These are phyloP conservation scores for Calliscelio sp. DNA, from an alignment of 2,888 invertebrate genomes.

Conservation along the genomic window DNA sequence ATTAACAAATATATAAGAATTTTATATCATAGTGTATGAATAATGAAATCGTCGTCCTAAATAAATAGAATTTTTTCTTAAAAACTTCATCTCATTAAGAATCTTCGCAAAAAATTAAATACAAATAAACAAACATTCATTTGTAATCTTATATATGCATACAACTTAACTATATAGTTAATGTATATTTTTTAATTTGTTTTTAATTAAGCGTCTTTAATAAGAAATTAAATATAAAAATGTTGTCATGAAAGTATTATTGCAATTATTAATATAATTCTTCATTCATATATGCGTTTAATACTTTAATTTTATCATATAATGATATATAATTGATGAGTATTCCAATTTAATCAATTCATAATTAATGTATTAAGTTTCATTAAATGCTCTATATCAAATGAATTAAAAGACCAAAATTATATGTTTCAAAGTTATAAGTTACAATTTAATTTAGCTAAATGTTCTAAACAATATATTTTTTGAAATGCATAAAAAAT, in stretches of 20 bases:
- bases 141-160: not conserved
- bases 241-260: not conserved
- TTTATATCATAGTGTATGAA: too few relatives aligned
- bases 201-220: slow-evolving; percentile 13
- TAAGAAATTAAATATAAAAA: not conserved
- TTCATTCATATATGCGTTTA: too few relatives aligned
- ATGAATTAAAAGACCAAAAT: too few relatives aligned
- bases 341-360: not conserved
- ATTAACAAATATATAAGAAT: too few relatives aligned
- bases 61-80: slow-evolving; percentile 4
- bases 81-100: slow-evolving; percentile 23
- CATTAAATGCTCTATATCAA: too few relatives aligned
- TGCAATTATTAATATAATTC: not conserved
- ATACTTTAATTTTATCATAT: not conserved
- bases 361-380: not conserved
- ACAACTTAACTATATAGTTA: not conserved
- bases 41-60: not conserved
- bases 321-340: too few relatives aligned
- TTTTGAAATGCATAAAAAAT: not conserved
- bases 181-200: slow-evolving; percentile 7
- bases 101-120: not conserved
- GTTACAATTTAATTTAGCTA: too few relatives aligned
- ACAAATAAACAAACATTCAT: not conserved
- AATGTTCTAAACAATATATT: slow-evolving; percentile 5
- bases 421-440: too few relatives aligned